Conservation (phyloP, 2,113 vertebrate species). For the Oncorhynchus nerka region DNA sequence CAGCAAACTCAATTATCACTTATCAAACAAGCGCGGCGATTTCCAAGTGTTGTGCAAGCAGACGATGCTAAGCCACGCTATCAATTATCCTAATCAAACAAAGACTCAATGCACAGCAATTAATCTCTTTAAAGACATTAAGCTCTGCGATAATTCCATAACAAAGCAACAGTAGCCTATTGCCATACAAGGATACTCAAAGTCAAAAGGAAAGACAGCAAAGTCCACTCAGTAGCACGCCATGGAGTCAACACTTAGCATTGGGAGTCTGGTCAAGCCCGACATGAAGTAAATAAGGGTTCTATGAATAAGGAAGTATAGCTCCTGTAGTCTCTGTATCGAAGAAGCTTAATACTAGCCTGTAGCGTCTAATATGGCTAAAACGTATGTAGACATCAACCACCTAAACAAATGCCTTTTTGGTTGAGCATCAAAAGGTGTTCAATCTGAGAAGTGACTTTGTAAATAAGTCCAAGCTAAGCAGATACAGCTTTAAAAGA, state of each 20-base stretch:
- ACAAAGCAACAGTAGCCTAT: constrained; percentile 27
- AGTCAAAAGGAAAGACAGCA: constrained; percentile 18
- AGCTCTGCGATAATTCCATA: constrained; percentile 27
- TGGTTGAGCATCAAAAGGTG: no score
- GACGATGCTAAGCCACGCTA: constrained; percentile 45
- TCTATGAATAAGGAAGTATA: neutral
- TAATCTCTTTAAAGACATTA: constrained; percentile 54
- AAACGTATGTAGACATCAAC: no score
- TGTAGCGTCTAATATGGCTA: no score
- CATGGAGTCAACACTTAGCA: neutral
- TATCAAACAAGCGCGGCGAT: constrained; percentile 36
- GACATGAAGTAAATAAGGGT: neutral
- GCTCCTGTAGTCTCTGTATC: no score
- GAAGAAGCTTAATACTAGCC: no score
- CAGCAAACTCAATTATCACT: constrained; percentile 51
- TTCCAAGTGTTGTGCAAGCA: constrained; percentile 17
- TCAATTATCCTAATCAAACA: constrained; percentile 74
- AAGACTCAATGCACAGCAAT: constrained; percentile 54
- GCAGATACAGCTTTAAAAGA: no score
- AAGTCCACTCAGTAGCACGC: neutral
- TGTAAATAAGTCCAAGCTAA: no score
- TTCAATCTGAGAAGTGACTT: no score
- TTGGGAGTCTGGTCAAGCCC: neutral
- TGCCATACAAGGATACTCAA: constrained; percentile 38
- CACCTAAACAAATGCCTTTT: no score